Conservation (phyloP, 2,888 invertebrate species). For the Graphium colonna region DNA sequence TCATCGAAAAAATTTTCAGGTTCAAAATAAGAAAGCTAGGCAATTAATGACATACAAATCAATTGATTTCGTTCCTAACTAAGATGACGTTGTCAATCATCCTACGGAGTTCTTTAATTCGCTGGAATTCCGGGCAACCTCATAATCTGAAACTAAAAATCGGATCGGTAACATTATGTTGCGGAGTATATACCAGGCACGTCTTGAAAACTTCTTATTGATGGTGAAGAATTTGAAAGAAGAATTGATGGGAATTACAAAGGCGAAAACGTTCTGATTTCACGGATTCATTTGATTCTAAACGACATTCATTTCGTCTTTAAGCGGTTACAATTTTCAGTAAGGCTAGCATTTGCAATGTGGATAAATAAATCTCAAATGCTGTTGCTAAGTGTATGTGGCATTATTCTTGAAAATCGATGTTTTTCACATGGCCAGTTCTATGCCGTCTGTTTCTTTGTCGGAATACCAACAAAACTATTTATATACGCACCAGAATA, state of each 20-base stretch:
- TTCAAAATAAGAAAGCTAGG: background rate
- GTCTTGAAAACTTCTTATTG: conserved; percentile 16
- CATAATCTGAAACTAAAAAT: conserved; percentile 15
- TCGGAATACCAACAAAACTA: background rate
- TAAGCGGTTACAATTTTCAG: background rate
- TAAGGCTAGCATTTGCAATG: background rate
- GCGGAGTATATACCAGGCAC: conserved; percentile 16
- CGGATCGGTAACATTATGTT: conserved; percentile 14
- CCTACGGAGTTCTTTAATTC: background rate
- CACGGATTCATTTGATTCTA: background rate
- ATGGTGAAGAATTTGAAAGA: background rate
- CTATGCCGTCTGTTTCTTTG: conserved; percentile 13
- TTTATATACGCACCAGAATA: background rate
- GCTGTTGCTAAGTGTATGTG: background rate
- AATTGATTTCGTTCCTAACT: background rate
- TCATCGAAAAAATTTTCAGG: background rate
- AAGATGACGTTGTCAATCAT: background rate
- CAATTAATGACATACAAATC: background rate
- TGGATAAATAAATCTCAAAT: background rate
- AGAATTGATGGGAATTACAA: background rate
- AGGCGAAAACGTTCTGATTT: background rate
- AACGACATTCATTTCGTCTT: background rate
- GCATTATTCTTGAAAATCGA: conserved; percentile 10
- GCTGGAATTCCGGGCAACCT: background rate
- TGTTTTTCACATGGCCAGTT: conserved; percentile 20